Percentiles rank a stretch among this genome's conserved stretches.
Evolutionary conservation across 2,113 vertebrate genomes (phyloP).

Genomic region (Cheilinus undulatus): DNA sequence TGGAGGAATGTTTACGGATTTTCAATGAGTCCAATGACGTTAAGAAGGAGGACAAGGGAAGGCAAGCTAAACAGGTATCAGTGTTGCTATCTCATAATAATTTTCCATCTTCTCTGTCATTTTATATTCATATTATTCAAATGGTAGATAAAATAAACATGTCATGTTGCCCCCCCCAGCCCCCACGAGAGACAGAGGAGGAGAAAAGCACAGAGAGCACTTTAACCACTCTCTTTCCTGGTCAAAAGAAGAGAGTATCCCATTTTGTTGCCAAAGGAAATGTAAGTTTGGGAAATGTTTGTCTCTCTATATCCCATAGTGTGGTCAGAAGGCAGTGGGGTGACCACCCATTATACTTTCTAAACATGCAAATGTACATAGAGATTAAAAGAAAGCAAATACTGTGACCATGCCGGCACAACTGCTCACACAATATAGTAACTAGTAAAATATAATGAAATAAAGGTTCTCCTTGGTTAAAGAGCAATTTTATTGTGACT

Average conservation of each 20-base stretch:
- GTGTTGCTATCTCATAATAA: background rate
- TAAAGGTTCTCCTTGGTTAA: too few relatives aligned
- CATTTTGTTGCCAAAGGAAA: slow-evolving; percentile 90
- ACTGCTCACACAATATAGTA: too few relatives aligned
- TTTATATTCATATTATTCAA: background rate
- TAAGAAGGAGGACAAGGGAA: slow-evolving; percentile 94
- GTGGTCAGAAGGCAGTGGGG: too few relatives aligned
- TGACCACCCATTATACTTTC: too few relatives aligned
- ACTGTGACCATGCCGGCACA: too few relatives aligned
- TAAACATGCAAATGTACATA: too few relatives aligned
- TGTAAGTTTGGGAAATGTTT: slow-evolving; percentile 79
- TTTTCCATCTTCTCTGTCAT: background rate
- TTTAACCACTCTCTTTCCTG: slow-evolving; percentile 91
- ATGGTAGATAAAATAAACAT: background rate
- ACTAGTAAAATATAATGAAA: too few relatives aligned
- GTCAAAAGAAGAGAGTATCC: slow-evolving; percentile 96
- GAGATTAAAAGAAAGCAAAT: too few relatives aligned
- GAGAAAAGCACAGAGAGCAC: slow-evolving; percentile 82
- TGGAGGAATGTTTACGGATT: slow-evolving; percentile 97
- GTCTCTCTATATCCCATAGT: background rate
- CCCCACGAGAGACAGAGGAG: slow-evolving; percentile 76
- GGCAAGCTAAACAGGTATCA: slow-evolving; percentile 92
- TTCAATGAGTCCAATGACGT: slow-evolving; percentile 96
- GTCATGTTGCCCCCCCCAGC: slow-evolving; percentile 53
- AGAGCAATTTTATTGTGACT: too few relatives aligned